A percentile compares a stretch with the other conserved stretches of the same genome.
Conservation (phyloP, 1,140 invertebrate species). For the Trichonephila clavata region DNA sequence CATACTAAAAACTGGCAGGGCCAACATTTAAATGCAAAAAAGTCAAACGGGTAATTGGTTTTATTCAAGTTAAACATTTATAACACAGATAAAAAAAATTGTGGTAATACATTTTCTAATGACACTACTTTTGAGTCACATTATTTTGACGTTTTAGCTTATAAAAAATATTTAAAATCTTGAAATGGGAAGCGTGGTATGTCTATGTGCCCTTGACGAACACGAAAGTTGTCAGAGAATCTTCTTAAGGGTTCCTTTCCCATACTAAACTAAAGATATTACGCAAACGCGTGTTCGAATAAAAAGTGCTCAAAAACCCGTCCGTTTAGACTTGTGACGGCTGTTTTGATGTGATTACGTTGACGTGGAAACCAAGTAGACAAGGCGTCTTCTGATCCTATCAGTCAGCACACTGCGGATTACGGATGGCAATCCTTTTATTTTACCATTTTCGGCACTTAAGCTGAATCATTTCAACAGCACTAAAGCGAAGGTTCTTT, state of each 20-base stretch:
- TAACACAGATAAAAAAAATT: too few relatives aligned
- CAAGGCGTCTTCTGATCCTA: constrained; percentile 75
- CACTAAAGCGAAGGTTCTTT: constrained; percentile 59
- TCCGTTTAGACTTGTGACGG: constrained; percentile 63
- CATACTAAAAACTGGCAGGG: too few relatives aligned
- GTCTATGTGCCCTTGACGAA: not conserved
- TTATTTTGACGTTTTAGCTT: too few relatives aligned
- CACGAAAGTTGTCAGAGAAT: constrained; percentile 63
- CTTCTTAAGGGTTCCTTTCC: constrained; percentile 31
- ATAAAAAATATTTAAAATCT: too few relatives aligned
- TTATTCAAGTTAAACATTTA: too few relatives aligned
- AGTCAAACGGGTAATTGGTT: too few relatives aligned
- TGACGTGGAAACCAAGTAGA: constrained; percentile 75
- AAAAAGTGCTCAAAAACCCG: constrained; percentile 52
- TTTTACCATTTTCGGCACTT: constrained; percentile 76
- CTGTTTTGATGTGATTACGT: constrained; percentile 70
- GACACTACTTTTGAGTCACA: too few relatives aligned
- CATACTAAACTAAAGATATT: constrained; percentile 63
- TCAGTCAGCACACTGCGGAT: constrained; percentile 73
- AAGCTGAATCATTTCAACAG: constrained; percentile 74
- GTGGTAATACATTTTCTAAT: too few relatives aligned
- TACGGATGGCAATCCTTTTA: constrained; percentile 72
- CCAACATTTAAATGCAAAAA: too few relatives aligned
- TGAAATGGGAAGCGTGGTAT: not conserved
- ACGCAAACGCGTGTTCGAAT: constrained; percentile 73